Evolutionary conservation across 2,888 invertebrate genomes (phyloP), one percentile per base, ranked within the genome.

Genomic region (Amiota minor): DNA sequence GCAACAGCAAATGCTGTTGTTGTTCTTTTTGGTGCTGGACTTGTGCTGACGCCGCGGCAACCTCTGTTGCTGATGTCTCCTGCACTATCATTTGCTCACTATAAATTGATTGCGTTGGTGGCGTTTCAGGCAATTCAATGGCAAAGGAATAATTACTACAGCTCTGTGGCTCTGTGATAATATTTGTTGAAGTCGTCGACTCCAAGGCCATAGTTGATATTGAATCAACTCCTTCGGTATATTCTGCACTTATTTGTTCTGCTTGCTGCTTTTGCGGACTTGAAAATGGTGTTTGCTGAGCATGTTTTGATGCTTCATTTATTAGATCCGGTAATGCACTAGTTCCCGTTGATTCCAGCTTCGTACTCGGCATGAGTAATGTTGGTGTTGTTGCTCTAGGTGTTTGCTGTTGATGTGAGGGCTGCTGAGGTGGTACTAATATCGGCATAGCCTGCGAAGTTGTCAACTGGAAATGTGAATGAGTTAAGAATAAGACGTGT

Each of bases 101-200:
- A 2, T 75, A 70, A 16, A 59, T 23, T 16, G 73, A 45, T 47
- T 73, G 70, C 49, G 74, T 74, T 61, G 85, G 83, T 53, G 86
- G 79, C 12, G 85, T 84, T 73, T 86, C 87, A 9, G 89, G 86
- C 72, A 89, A 53, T 72, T 89, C 89, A 72, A 89, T 89, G 20
- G 88, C 81, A 77, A 80, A 89, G 53, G 12, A 50, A 72, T 78
- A 79, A 56, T 72, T 77, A 14, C 78, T 82, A 62, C 73, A 76
- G 61, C 72, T 74, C 20, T 71, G 73, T 67, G 75, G 18, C 18
- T 49, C 55, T 62, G 70, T 68, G 46, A 68, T 56, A 72, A 65
- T n/a, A 47, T 53, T 47, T 46, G 50, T 64, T 47, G 45, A 9
- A 14, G 71, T 61, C n/a, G 71, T 61, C 59, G 73, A 12, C 56